These are phyloP conservation scores for Zaprionus lineosus DNA, from an alignment of 2,888 invertebrate species.

Conservation along the genomic window DNA sequence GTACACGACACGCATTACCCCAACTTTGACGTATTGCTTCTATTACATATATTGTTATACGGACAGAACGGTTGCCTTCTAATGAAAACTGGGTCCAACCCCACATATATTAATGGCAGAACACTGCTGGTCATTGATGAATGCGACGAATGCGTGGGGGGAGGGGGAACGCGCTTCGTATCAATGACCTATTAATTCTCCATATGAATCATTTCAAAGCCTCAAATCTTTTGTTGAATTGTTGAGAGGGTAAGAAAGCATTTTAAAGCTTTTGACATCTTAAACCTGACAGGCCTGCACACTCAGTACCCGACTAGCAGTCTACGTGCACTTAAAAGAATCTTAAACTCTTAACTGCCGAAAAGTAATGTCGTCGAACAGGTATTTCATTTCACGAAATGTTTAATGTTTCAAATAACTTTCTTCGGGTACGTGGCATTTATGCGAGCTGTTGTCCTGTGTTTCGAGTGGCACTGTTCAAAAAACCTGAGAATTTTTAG, in stretches of 20 bases:
- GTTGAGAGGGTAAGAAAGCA: too few species aligned
- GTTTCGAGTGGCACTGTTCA: not conserved
- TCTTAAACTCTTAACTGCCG: too few species aligned
- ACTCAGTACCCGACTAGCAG: too few species aligned
- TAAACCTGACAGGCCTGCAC: too few species aligned
- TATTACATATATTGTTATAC: slow-evolving; percentile 38
- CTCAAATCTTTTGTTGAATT: slow-evolving; percentile 27
- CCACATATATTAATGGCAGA: slow-evolving; percentile 45
- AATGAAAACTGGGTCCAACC: slow-evolving; percentile 46
- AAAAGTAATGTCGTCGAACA: too few species aligned
- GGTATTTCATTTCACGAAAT: too few species aligned
- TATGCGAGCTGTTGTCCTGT: not conserved
- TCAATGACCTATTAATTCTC: slow-evolving; percentile 69
- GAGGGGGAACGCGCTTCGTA: slow-evolving; percentile 9
- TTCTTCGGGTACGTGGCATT: not conserved
- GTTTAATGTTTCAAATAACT: not conserved
- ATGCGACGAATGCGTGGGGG: too few species aligned
- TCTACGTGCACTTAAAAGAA: not conserved
- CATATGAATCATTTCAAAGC: slow-evolving; percentile 42
- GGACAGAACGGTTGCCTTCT: slow-evolving; percentile 24
- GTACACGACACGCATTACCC: slow-evolving; percentile 66
- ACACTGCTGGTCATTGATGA: slow-evolving; percentile 37
- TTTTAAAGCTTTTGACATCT: too few species aligned
- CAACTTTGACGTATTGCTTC: slow-evolving; percentile 21
- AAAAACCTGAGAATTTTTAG: slow-evolving; percentile 24